Evolutionary conservation across 2,888 invertebrate species (phyloP), one percentile per base, ranked within the genome.

Genomic region (Augochlorella aurata): DNA sequence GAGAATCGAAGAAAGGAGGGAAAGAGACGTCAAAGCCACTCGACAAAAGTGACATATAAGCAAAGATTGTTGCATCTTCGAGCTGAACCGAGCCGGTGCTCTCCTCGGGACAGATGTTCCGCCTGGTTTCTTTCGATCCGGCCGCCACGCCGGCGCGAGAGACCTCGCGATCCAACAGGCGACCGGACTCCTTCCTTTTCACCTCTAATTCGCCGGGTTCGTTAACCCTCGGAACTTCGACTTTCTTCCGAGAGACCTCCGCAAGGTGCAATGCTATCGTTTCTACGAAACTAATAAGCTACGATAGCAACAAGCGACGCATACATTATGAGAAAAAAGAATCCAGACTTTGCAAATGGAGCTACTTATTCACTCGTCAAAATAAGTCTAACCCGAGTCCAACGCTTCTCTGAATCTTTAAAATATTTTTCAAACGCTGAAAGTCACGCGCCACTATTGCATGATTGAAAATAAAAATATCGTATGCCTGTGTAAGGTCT

Each of bases 81-180:
- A 54, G 45, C 69, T 14, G 65, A 58, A 72, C 72, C 24, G 12
- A 38, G 38, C 65, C 49, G 78, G 21, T 74, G 58, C 24, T 29
- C 29, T 29, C 38, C 38, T 29, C 24, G 14, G 70, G 77, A 82
- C 86, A 86, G 86, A 86, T 86, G 86, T 86, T 83, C 72, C 65
- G 66, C 21, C 68, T n/a, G 21, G 14, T 69, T 63, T 63, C 65
- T 75, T 38, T 73, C 77, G 61, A 50, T 65, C 47, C 16, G 2
- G 14, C 16, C 21, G 44, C 44, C n/a, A 52, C 68, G 54, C 58
- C 61, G 44, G 52, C 70, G 71, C 63, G 80, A 81, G 65, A 79
- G 68, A 63, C 65, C 61, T 24, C 58, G 58, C n/a, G 52, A 21
- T 29, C 61, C 61, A 29, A 9, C 61, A 16, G 29, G 29, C 61